phyloP scores from a whole-genome alignment of 2,797 vertebrate genomes.

The Ptychadena robeensis region DNA sequence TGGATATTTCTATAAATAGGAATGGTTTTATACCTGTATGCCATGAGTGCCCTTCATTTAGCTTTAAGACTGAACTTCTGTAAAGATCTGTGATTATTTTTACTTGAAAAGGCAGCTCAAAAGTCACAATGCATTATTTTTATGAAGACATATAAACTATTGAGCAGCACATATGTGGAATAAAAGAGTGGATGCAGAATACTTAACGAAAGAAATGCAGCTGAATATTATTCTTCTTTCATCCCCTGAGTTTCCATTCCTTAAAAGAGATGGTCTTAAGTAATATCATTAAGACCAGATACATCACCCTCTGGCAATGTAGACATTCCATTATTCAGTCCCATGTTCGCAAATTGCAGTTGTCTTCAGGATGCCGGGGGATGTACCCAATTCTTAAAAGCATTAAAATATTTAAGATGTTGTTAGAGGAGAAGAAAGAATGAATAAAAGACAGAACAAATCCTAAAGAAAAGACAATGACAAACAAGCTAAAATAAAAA shows the following conservation, averaged over 20 bases:
- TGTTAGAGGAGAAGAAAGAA: neutral
- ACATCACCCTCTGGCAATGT: constrained; percentile 27
- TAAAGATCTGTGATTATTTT: constrained; percentile 64
- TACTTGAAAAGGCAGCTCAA: constrained; percentile 58
- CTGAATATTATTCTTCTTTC: constrained; percentile 50
- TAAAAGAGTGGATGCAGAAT: constrained; percentile 46
- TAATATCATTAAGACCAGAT: constrained; percentile 41
- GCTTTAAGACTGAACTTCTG: constrained; percentile 63
- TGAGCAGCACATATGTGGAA: constrained; percentile 58
- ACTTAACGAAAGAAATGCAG: constrained; percentile 55
- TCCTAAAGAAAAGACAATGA: neutral
- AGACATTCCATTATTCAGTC: constrained; percentile 27
- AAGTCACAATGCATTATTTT: constrained; percentile 61
- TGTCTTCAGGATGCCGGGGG: constrained; percentile 18
- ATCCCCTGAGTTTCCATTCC: constrained; percentile 44
- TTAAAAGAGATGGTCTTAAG: constrained; percentile 52
- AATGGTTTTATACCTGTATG: constrained; percentile 59
- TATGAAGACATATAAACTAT: constrained; percentile 51
- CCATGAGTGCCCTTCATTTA: constrained; percentile 59
- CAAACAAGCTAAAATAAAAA: neutral
- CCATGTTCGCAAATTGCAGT: constrained; percentile 40
- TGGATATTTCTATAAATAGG: neutral
- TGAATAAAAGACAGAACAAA: neutral
- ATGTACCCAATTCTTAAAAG: constrained; percentile 46
- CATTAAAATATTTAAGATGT: constrained; percentile 18